phyloP scores from a whole-genome alignment of 2,113 vertebrate species.

The Machaerirhynchus nigripectus region DNA sequence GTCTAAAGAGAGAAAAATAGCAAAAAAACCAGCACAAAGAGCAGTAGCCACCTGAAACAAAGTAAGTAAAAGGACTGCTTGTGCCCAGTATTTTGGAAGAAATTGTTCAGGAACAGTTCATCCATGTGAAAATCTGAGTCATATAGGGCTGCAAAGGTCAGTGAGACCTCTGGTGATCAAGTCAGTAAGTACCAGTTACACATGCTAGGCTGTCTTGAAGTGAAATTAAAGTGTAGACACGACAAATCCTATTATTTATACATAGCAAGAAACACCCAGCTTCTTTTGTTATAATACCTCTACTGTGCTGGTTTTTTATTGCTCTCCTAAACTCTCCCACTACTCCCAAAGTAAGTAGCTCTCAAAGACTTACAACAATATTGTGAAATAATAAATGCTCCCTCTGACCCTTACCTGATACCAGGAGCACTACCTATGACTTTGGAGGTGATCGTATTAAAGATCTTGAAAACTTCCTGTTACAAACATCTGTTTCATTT shows the following conservation, averaged over 20 bases:
- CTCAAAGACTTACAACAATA: background rate
- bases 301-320: background rate
- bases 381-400: background rate
- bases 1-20: background rate
- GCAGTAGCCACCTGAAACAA: background rate
- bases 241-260: constrained; percentile 7
- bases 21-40: background rate
- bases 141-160: constrained; percentile 56
- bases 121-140: constrained; percentile 35
- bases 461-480: background rate
- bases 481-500: background rate
- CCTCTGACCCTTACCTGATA: background rate
- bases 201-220: background rate
- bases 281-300: background rate
- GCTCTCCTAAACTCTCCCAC: background rate
- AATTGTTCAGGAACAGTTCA: constrained; percentile 58
- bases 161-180: constrained; percentile 61
- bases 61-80: constrained; percentile 37
- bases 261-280: background rate
- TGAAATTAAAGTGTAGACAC: background rate
- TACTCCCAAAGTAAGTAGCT: background rate
- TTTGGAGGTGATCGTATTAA: background rate
- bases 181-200: constrained; percentile 1
- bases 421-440: background rate
- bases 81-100: constrained; percentile 26